phyloP scores from a whole-genome alignment of 2,113 vertebrate species.

The Myiopsitta monachus region DNA sequence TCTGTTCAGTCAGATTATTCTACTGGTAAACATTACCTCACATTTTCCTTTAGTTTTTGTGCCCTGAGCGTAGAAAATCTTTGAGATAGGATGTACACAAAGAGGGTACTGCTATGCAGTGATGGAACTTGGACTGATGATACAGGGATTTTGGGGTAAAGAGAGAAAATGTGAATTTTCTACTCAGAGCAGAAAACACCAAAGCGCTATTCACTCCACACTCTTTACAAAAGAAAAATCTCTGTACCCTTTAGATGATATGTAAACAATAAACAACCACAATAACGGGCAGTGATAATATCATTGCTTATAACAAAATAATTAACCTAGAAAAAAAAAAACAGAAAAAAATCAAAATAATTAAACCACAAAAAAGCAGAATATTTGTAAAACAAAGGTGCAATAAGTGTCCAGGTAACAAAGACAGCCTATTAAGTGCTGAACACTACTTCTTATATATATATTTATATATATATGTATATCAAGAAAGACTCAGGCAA shows the following conservation, averaged over 20 bases:
- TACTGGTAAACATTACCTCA: neutral
- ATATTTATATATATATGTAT: neutral
- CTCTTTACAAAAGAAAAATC: neutral
- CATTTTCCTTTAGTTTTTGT: neutral
- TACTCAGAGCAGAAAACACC: neutral
- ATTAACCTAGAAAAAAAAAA: neutral
- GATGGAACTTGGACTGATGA: fast-evolving
- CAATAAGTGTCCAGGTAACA: neutral
- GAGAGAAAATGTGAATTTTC: neutral
- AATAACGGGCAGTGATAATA: neutral
- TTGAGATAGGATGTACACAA: neutral
- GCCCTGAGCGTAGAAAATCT: neutral
- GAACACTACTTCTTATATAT: neutral
- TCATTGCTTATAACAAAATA: neutral
- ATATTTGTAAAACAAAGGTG: neutral
- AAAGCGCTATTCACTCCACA: neutral
- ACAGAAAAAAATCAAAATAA: neutral
- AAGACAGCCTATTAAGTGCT: neutral
- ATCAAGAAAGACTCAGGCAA: neutral
- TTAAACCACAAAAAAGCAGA: neutral
- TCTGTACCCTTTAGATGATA: neutral
- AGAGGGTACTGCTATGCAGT: neutral
- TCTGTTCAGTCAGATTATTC: neutral
- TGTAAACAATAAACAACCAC: neutral
- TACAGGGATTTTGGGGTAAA: neutral